A percentile compares a stretch with the other conserved stretches of the same genome.
Evolutionary conservation across 1,140 invertebrate genomes (phyloP).

Genomic region (Drosophila hydei): DNA sequence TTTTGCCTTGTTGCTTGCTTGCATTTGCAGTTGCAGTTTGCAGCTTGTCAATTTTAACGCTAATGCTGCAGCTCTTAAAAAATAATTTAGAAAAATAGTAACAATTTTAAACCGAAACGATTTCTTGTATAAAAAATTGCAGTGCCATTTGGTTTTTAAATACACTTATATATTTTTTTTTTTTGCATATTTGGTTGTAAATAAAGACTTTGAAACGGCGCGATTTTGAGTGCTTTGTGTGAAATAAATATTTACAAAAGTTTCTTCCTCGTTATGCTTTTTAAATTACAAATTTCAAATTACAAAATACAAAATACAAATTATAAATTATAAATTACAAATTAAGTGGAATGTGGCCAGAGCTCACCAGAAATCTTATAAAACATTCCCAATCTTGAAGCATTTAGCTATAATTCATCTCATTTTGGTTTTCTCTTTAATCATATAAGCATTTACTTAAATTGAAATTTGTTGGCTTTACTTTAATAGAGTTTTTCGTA

Average conservation of each 20-base stretch:
- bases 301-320: slow-evolving; percentile 33
- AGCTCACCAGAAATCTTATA: slow-evolving; percentile 54
- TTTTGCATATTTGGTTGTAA: slow-evolving; percentile 25
- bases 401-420: too few relatives aligned
- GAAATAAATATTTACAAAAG: slow-evolving; percentile 74
- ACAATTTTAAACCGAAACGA: slow-evolving; percentile 58
- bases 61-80: slow-evolving; percentile 48
- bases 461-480: slow-evolving; percentile 19
- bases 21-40: slow-evolving; percentile 21
- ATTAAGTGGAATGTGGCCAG: slow-evolving; percentile 59
- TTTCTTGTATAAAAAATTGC: slow-evolving; percentile 56
- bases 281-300: slow-evolving; percentile 8
- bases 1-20: slow-evolving; percentile 45
- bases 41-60: slow-evolving; percentile 35
- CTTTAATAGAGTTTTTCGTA: slow-evolving; percentile 20
- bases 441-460: slow-evolving; percentile 16
- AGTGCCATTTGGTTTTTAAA: slow-evolving; percentile 42
- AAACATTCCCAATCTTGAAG: slow-evolving; percentile 43
- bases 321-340: slow-evolving; percentile 17
- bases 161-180: slow-evolving; percentile 15
- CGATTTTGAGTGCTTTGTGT: slow-evolving; percentile 37
- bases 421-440: slow-evolving; percentile 49
- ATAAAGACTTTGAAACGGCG: slow-evolving; percentile 35
- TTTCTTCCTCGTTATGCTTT: slow-evolving; percentile 22
- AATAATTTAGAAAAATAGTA: slow-evolving; percentile 63